Conservation (phyloP, 1,140 invertebrate species). For the Drosophila virilis region DNA sequence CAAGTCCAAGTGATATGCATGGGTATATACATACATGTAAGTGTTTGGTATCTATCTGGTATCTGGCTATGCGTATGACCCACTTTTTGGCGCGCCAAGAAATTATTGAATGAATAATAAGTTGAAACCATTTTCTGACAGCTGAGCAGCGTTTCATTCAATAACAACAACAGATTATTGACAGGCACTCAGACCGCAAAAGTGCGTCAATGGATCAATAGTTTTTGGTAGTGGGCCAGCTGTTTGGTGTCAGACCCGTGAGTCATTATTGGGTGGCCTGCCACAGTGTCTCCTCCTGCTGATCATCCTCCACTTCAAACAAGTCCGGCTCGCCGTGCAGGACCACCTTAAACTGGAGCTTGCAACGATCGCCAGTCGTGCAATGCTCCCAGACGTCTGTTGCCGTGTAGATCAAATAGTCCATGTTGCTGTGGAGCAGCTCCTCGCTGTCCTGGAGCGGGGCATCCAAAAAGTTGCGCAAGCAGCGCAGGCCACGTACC, state of each 20-base stretch:
- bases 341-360: slow-evolving; percentile 35
- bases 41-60: slow-evolving; percentile 18
- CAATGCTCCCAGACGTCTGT: slow-evolving; percentile 33
- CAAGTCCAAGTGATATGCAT: slow-evolving; percentile 1
- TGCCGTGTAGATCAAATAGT: slow-evolving; percentile 49
- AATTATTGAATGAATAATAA: slow-evolving; percentile 69
- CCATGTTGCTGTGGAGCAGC: slow-evolving; percentile 44
- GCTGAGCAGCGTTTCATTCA: slow-evolving; percentile 43
- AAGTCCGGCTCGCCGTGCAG: slow-evolving; percentile 40
- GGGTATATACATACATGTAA: neutral
- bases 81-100: slow-evolving; percentile 59
- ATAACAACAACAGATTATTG: slow-evolving; percentile 56
- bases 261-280: slow-evolving; percentile 36
- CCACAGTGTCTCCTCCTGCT: neutral
- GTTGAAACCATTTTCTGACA: slow-evolving; percentile 51
- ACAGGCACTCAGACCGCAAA: slow-evolving; percentile 67
- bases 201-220: slow-evolving; percentile 64
- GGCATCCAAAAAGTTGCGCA: slow-evolving; percentile 36
- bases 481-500: slow-evolving; percentile 36
- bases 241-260: slow-evolving; percentile 38
- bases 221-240: slow-evolving; percentile 44
- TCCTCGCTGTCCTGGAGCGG: slow-evolving; percentile 32
- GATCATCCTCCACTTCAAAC: slow-evolving; percentile 15
- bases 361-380: slow-evolving; percentile 2
- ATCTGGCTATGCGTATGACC: slow-evolving; percentile 50